phyloP scores from a whole-genome alignment of 2,888 invertebrate genomes.

The Andrena bicolor region DNA sequence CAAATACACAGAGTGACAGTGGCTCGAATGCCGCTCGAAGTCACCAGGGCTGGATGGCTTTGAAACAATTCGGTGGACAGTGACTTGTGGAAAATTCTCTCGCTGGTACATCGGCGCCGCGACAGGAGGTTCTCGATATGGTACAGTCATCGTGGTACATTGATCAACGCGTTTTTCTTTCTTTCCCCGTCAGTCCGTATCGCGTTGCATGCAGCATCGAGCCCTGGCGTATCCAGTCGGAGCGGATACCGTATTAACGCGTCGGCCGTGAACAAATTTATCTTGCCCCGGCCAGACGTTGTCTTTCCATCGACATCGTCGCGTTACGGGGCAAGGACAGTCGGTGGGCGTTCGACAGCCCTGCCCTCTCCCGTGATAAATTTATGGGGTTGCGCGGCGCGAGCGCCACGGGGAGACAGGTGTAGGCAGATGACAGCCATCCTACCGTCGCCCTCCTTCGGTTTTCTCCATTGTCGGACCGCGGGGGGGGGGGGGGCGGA shows the following conservation, averaged over 20 bases:
- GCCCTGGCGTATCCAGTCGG: conserved; percentile 51
- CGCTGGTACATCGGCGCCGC: no score
- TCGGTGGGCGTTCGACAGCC: conserved; percentile 23
- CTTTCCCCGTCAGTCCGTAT: conserved; percentile 43
- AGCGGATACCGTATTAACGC: conserved; percentile 58
- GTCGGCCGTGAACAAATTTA: conserved; percentile 68
- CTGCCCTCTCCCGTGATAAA: conserved; percentile 28
- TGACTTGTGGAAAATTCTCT: no score
- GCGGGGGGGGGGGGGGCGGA: no score
- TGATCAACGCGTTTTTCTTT: conserved; percentile 49
- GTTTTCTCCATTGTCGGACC: background rate
- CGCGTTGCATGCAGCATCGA: conserved; percentile 57
- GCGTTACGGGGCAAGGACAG: conserved; percentile 38
- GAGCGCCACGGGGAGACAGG: background rate
- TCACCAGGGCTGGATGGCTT: no score
- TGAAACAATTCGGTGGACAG: no score
- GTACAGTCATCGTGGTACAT: conserved; percentile 45
- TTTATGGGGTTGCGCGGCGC: conserved; percentile 45
- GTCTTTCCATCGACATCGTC: conserved; percentile 64
- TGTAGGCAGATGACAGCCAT: background rate
- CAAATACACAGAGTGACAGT: no score
- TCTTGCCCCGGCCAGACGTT: conserved; percentile 68
- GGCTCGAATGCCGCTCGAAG: no score
- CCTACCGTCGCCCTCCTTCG: background rate
- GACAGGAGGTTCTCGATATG: background rate